Conservation (phyloP, 2,113 vertebrate genomes). For the Rhea pennata region DNA sequence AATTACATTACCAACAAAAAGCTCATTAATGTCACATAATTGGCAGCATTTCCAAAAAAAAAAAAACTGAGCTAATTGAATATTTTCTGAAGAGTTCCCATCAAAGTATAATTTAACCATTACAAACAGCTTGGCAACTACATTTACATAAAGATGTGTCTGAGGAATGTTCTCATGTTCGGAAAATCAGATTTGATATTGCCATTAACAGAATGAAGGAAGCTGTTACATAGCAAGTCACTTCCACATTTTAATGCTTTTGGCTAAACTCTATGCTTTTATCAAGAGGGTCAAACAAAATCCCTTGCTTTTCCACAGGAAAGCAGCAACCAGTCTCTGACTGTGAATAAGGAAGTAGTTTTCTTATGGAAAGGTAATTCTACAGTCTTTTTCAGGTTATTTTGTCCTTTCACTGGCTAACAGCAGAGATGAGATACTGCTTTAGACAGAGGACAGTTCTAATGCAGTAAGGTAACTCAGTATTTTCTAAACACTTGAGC, state of each 20-base stretch:
- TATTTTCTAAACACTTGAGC: neutral
- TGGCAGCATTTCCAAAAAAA: constrained; percentile 84
- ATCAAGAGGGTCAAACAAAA: constrained; percentile 43
- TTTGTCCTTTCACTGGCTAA: neutral
- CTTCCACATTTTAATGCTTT: constrained; percentile 63
- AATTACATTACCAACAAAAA: constrained; percentile 86
- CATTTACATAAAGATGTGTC: constrained; percentile 84
- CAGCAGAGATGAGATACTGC: neutral
- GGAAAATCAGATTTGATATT: constrained; percentile 81
- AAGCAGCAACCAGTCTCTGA: neutral
- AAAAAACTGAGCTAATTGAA: constrained; percentile 85
- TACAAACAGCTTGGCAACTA: constrained; percentile 86
- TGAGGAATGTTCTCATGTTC: constrained; percentile 80
- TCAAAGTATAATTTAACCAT: constrained; percentile 87
- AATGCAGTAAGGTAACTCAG: neutral
- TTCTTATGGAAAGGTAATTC: neutral
- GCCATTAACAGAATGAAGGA: constrained; percentile 73
- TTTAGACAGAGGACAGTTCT: neutral
- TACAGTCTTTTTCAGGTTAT: neutral
- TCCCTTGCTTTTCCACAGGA: constrained; percentile 14
- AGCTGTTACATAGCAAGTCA: constrained; percentile 58
- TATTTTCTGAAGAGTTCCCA: constrained; percentile 85
- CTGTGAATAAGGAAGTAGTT: neutral
- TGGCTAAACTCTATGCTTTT: constrained; percentile 50
- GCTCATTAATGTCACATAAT: constrained; percentile 84